Percentiles rank a stretch among this genome's conserved stretches.
Conservation (phyloP, 2,888 invertebrate genomes). For the Callosobruchus maculatus region DNA sequence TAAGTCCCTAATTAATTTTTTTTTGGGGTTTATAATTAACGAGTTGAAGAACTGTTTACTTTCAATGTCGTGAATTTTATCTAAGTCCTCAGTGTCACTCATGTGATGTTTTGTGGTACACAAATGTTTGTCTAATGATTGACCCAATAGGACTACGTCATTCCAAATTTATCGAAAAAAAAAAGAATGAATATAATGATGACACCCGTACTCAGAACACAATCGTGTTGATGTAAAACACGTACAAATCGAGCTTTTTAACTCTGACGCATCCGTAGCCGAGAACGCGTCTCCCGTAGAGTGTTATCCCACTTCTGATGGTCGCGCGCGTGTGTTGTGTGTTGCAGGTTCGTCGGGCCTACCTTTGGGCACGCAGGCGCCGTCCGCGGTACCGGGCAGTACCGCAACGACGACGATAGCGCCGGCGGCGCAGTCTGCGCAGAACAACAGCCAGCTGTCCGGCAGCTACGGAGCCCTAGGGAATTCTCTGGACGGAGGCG, state of each 20-base stretch:
- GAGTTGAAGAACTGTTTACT: no score
- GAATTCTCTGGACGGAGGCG: constrained; percentile 42
- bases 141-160: no score
- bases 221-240: background rate
- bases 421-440: constrained; percentile 51
- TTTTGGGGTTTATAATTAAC: no score
- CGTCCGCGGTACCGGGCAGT: constrained; percentile 61
- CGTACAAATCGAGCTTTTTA: constrained; percentile 14
- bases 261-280: constrained; percentile 8
- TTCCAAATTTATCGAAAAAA: no score
- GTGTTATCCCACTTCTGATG: background rate
- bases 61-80: no score
- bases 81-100: no score
- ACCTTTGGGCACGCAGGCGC: constrained; percentile 53
- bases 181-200: background rate
- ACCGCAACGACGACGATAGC: constrained; percentile 69
- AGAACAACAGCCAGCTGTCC: constrained; percentile 38
- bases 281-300: background rate
- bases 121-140: no score
- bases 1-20: no score
- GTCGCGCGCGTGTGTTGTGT: no score
- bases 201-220: background rate
- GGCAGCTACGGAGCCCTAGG: constrained; percentile 40
- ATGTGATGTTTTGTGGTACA: no score
- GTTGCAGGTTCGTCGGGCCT: constrained; percentile 40